Conservation (phyloP, 2,888 invertebrate species). For the Notodonta ziczac region DNA sequence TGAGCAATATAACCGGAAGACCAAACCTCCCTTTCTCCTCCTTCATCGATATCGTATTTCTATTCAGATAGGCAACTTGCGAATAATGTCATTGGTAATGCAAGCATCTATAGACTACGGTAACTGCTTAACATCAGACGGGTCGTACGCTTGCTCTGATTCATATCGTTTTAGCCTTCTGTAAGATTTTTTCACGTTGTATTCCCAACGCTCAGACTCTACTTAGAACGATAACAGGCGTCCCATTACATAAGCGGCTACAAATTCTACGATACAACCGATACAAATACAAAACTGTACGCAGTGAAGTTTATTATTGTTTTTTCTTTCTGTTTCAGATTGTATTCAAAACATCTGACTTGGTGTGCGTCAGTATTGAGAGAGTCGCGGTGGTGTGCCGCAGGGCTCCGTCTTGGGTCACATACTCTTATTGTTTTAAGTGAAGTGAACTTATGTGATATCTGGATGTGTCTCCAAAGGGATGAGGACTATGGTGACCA, state of each 20-base stretch:
- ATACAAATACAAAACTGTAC: conserved; percentile 50
- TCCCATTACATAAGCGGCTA: conserved; percentile 40
- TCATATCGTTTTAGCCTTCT: too few species aligned
- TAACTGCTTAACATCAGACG: too few species aligned
- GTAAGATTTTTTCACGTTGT: not conserved
- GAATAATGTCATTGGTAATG: too few species aligned
- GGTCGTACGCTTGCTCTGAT: too few species aligned
- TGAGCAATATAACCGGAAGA: too few species aligned
- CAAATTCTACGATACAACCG: conserved; percentile 41
- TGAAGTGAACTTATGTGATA: conserved; percentile 57
- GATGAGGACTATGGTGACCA: conserved; percentile 68
- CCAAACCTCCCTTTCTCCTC: too few species aligned
- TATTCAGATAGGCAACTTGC: too few species aligned
- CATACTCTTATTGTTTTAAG: conserved; percentile 42
- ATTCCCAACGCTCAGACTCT: not conserved
- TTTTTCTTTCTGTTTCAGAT: conserved; percentile 81
- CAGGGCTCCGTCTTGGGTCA: conserved; percentile 59
- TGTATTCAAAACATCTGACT: conserved; percentile 79
- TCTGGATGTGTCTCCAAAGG: conserved; percentile 81
- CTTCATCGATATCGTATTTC: too few species aligned
- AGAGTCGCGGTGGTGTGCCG: conserved; percentile 64
- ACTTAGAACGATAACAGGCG: conserved; percentile 36
- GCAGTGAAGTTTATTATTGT: conserved; percentile 77
- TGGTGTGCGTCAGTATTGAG: conserved; percentile 63
- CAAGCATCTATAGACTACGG: too few species aligned